Evolutionary conservation across 2,797 vertebrate genomes (phyloP).

Genomic region (Amblyraja radiata): DNA sequence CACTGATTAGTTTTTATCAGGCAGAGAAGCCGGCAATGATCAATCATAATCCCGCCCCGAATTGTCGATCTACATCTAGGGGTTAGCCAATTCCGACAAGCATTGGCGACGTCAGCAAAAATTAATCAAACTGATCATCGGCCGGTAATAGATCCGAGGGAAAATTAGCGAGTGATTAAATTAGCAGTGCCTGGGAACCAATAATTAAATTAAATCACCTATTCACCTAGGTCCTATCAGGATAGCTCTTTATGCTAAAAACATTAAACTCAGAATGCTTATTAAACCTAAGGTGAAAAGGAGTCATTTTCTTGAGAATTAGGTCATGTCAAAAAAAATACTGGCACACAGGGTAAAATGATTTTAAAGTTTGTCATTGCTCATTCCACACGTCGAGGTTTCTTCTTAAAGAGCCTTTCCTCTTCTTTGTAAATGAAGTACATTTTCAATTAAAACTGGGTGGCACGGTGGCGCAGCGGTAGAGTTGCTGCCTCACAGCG

Average conservation of each 20-base stretch:
- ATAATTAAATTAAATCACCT: slow-evolving; percentile 50
- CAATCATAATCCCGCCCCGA: slow-evolving; percentile 80
- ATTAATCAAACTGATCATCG: slow-evolving; percentile 73
- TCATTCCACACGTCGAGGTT: slow-evolving; percentile 58
- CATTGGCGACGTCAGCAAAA: slow-evolving; percentile 89
- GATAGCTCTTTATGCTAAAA: background rate
- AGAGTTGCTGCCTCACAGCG: no score
- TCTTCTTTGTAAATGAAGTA: slow-evolving; percentile 63
- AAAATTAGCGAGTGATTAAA: slow-evolving; percentile 98
- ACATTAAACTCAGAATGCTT: slow-evolving; percentile 24
- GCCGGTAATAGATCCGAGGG: slow-evolving; percentile 85
- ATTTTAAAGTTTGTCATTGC: slow-evolving; percentile 58
- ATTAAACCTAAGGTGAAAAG: background rate
- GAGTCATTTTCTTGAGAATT: background rate
- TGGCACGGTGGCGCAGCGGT: background rate
- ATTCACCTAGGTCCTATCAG: background rate
- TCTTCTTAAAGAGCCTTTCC: slow-evolving; percentile 62
- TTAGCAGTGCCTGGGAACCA: slow-evolving; percentile 71
- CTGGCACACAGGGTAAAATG: background rate
- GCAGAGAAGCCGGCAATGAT: slow-evolving; percentile 82
- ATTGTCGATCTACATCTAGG: slow-evolving; percentile 80
- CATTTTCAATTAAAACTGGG: slow-evolving; percentile 63
- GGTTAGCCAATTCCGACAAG: slow-evolving; percentile 82
- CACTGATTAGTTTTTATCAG: slow-evolving; percentile 93
- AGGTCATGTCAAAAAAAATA: background rate